These are phyloP conservation scores for Caradrina clavipalpis DNA, from an alignment of 2,888 invertebrate genomes.

Conservation along the genomic window DNA sequence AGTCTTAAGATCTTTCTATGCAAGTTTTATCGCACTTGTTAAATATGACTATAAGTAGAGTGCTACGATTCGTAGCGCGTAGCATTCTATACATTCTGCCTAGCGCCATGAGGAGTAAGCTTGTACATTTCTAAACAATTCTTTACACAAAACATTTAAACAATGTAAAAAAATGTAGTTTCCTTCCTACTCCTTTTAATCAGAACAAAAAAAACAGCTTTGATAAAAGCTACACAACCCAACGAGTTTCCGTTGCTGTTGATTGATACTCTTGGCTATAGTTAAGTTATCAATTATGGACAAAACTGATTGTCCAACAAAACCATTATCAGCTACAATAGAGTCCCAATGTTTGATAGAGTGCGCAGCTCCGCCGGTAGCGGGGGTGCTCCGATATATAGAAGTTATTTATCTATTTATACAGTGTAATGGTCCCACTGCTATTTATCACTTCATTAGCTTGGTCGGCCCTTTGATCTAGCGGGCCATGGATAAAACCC, in stretches of 20 bases:
- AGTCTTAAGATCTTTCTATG: too few relatives aligned
- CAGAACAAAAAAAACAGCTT: too few relatives aligned
- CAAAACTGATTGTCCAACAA: not conserved
- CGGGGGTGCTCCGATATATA: constrained; percentile 42
- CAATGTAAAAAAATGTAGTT: too few relatives aligned
- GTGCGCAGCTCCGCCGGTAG: constrained; percentile 17
- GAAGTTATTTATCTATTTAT: constrained; percentile 62
- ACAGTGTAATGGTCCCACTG: constrained; percentile 59
- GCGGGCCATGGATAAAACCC: constrained; percentile 58
- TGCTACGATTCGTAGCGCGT: too few relatives aligned
- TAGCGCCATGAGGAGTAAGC: too few relatives aligned
- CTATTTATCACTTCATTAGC: constrained; percentile 76
- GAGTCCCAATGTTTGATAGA: constrained; percentile 26
- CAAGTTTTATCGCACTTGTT: too few relatives aligned
- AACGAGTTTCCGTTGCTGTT: too few relatives aligned
- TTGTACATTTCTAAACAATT: too few relatives aligned
- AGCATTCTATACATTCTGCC: too few relatives aligned
- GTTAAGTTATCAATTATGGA: not conserved
- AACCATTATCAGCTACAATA: not conserved
- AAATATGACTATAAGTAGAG: too few relatives aligned
- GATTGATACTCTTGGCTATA: not conserved
- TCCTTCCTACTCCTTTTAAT: too few relatives aligned
- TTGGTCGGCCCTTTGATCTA: constrained; percentile 73
- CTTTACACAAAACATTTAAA: too few relatives aligned
- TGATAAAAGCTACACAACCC: not conserved